A percentile compares a stretch with the other conserved stretches of the same genome.
These are phyloP conservation scores for Falco berigora DNA, from an alignment of 2,797 vertebrate genomes.

Conservation along the genomic window DNA sequence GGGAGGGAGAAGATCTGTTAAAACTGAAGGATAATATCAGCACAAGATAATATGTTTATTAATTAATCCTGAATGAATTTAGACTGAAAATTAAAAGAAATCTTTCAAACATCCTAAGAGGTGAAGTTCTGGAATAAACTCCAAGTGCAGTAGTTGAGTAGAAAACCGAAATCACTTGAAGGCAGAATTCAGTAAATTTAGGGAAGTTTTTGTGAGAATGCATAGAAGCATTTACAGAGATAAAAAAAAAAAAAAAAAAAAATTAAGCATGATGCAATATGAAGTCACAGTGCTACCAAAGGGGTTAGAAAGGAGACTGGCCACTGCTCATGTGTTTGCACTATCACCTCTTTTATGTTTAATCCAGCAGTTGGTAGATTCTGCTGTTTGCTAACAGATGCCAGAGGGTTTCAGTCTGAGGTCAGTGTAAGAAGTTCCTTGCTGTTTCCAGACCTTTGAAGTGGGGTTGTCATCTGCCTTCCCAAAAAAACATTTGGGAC, in stretches of 20 bases:
- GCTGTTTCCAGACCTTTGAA: not conserved
- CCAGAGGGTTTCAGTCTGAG: not conserved
- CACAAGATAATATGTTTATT: not conserved
- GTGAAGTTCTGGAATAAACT: not conserved
- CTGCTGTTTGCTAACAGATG: not conserved
- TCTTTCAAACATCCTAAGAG: not conserved
- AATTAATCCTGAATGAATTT: not conserved
- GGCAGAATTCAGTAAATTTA: not conserved
- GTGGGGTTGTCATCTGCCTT: not conserved
- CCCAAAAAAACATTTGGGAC: not conserved
- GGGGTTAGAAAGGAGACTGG: not conserved
- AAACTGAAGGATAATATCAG: not conserved
- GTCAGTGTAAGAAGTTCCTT: not conserved
- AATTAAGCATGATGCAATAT: not conserved
- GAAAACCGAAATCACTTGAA: not conserved
- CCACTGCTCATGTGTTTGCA: not conserved
- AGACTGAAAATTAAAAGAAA: not conserved
- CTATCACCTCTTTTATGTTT: not conserved
- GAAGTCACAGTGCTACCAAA: not conserved
- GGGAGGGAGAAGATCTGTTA: not conserved
- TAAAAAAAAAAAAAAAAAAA: not conserved
- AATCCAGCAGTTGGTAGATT: not conserved
- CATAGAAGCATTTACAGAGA: not conserved
- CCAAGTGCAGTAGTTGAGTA: not conserved
- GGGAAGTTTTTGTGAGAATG: not conserved